Evolutionary conservation across 2,797 vertebrate genomes (phyloP).

Genomic region (Threskiornis aethiopicus): DNA sequence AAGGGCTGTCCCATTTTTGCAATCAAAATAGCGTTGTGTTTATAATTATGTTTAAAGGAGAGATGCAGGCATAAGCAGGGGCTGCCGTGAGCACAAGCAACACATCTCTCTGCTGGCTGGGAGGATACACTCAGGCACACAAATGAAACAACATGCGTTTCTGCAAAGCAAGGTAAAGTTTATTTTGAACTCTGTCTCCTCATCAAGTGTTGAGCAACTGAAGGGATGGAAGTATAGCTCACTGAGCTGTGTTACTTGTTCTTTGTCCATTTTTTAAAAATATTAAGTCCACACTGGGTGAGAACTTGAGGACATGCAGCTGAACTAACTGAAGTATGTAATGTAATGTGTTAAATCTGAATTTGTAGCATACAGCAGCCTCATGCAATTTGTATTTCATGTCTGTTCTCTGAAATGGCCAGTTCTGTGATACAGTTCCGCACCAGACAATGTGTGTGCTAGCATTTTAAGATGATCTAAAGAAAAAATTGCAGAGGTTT

Average conservation of each 20-base stretch:
- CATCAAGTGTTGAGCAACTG: too few relatives aligned
- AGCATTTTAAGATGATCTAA: background rate
- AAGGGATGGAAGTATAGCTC: background rate
- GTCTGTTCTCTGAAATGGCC: background rate
- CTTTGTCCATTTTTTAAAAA: background rate
- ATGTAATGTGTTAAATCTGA: fast-evolving
- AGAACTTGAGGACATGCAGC: background rate
- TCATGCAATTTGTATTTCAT: background rate
- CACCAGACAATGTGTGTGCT: background rate
- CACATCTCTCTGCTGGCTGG: background rate
- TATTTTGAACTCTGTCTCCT: background rate
- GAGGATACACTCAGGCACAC: background rate
- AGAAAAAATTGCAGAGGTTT: background rate
- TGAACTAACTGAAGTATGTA: background rate
- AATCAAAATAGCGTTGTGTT: background rate
- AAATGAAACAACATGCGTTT: fast-evolving
- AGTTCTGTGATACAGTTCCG: background rate
- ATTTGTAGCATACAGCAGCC: background rate
- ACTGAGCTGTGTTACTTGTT: fast-evolving
- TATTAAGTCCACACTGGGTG: fast-evolving
- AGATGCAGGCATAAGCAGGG: background rate
- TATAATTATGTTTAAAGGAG: background rate
- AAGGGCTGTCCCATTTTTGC: background rate
- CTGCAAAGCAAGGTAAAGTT: background rate
- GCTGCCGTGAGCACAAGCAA: background rate